These are phyloP conservation scores for Sceloporus tristichus DNA, from an alignment of 2,113 vertebrate genomes.

Conservation along the genomic window DNA sequence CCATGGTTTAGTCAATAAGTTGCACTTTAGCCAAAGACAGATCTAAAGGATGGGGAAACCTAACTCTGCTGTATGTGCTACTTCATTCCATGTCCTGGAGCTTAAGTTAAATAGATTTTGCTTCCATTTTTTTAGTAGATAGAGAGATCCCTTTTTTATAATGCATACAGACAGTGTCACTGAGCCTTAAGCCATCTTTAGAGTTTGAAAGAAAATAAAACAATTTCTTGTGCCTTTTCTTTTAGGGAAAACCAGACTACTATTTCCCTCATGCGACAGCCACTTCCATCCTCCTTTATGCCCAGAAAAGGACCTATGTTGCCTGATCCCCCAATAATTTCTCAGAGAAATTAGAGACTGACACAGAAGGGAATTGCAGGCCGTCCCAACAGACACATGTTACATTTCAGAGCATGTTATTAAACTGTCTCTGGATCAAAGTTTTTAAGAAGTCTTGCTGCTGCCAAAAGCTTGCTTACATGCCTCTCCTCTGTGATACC, in stretches of 20 bases:
- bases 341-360: slow-evolving; percentile 51
- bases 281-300: slow-evolving; percentile 64
- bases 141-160: slow-evolving; percentile 33
- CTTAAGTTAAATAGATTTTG: slow-evolving; percentile 9
- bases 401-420: slow-evolving; percentile 36
- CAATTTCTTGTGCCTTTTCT: slow-evolving; percentile 58
- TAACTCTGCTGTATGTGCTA: neutral
- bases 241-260: slow-evolving; percentile 51
- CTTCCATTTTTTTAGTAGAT: slow-evolving; percentile 21
- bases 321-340: slow-evolving; percentile 58
- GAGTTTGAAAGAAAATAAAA: slow-evolving; percentile 51
- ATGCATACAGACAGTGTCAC: slow-evolving; percentile 20
- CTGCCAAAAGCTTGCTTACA: slow-evolving; percentile 86
- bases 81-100: neutral
- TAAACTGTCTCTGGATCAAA: slow-evolving; percentile 77
- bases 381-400: slow-evolving; percentile 50
- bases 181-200: slow-evolving; percentile 45
- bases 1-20: neutral
- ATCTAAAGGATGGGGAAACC: slow-evolving; percentile 34
- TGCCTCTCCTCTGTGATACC: slow-evolving; percentile 92
- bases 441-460: slow-evolving; percentile 84
- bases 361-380: slow-evolving; percentile 70
- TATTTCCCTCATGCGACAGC: slow-evolving; percentile 36
- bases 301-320: slow-evolving; percentile 54
- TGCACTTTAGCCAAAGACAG: neutral